Evolutionary conservation across 2,797 vertebrate genomes (phyloP).

Genomic region (Fringilla coelebs): DNA sequence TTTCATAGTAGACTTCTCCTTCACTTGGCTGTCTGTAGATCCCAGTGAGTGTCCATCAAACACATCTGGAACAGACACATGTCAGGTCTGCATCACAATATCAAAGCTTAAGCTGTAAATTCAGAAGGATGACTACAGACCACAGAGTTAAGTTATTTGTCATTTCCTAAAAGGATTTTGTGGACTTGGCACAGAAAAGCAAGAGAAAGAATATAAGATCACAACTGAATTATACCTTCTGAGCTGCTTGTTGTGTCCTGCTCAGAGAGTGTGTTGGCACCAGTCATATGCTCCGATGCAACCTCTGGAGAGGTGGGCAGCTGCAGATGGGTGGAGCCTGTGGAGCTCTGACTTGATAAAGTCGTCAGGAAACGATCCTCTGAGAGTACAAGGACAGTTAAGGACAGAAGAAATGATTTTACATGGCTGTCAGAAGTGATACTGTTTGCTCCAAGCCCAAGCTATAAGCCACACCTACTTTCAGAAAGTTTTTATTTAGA

Average conservation of each 20-base stretch:
- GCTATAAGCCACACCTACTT: background rate
- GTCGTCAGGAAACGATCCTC: slow-evolving; percentile 92
- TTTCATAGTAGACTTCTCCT: slow-evolving; percentile 99
- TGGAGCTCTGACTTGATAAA: slow-evolving; percentile 80
- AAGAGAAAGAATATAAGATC: background rate
- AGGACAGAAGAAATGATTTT: background rate
- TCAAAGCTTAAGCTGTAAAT: background rate
- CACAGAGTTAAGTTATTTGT: background rate
- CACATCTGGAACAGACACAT: slow-evolving; percentile 81
- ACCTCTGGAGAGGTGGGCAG: slow-evolving; percentile 86
- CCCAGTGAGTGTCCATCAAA: slow-evolving; percentile 93
- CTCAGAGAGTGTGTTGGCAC: slow-evolving; percentile 69
- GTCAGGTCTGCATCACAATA: background rate
- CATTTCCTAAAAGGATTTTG: background rate
- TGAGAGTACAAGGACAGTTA: slow-evolving; percentile 38
- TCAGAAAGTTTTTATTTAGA: background rate
- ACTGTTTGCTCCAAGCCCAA: background rate
- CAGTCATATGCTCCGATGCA: slow-evolving; percentile 74
- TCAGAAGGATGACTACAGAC: background rate
- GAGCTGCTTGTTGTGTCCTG: slow-evolving; percentile 87
- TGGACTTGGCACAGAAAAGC: background rate
- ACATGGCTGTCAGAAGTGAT: background rate
- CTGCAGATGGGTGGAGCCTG: slow-evolving; percentile 80
- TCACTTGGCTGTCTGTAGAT: slow-evolving; percentile 94
- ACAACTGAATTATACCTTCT: slow-evolving; percentile 79